Evolutionary conservation across 53 echinoderm and acorn worm species (phyloP).

Genomic region (Patiria pectinifera): DNA sequence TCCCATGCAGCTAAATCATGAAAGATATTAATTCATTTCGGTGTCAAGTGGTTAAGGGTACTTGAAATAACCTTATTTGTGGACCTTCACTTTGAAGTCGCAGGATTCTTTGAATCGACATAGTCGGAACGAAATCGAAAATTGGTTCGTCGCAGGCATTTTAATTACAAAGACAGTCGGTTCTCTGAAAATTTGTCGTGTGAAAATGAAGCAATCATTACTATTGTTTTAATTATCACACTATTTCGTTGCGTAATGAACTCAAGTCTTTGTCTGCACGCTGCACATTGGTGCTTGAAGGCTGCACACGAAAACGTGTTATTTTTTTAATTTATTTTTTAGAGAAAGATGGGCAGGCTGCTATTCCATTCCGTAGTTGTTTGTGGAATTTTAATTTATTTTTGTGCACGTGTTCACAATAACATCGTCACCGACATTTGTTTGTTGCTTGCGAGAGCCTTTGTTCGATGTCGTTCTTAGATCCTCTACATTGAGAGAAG

Average conservation of each 20-base stretch:
- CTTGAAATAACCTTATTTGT: background rate
- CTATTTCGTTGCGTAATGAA: background rate
- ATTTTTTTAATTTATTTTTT: background rate
- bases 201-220: too few species aligned
- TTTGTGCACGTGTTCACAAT: constrained; percentile 31
- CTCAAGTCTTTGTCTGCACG: constrained; percentile 35
- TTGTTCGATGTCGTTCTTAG: constrained; percentile 51
- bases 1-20: too few species aligned
- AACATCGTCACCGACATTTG: constrained; percentile 11
- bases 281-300: constrained; percentile 6
- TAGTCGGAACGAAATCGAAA: constrained; percentile 43
- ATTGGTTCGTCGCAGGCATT: constrained; percentile 32
- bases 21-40: background rate
- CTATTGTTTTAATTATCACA: too few species aligned
- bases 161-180: background rate
- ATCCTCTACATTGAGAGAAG: background rate
- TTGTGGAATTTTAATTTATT: background rate
- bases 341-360: background rate
- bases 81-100: background rate
- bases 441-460: constrained; percentile 53
- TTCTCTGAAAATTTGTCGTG: too few species aligned
- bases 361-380: background rate
- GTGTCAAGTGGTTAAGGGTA: background rate
- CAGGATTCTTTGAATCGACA: background rate
- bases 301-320: constrained; percentile 15